These are phyloP conservation scores for Dipodomys ordii DNA, from an alignment of 2,113 vertebrate species.

Conservation along the genomic window DNA sequence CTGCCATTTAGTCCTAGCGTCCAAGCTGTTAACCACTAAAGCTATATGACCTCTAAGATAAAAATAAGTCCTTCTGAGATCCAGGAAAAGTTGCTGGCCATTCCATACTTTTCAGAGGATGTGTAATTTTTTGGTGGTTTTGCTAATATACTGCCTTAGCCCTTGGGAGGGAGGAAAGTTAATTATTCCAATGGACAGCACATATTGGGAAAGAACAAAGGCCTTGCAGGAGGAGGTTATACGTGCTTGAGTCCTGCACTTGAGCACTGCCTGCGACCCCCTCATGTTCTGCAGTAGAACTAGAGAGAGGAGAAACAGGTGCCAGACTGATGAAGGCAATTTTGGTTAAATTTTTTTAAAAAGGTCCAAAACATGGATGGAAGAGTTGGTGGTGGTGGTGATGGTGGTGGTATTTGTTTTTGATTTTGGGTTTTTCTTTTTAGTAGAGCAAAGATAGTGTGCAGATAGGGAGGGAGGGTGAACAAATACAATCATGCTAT, in stretches of 20 bases:
- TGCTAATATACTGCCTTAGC: not conserved
- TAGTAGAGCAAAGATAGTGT: no score
- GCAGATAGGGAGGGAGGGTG: no score
- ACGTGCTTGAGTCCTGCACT: not conserved
- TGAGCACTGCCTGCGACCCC: no score
- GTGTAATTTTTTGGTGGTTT: not conserved
- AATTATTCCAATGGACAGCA: no score
- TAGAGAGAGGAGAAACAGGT: not conserved
- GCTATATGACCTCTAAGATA: not conserved
- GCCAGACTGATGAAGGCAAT: not conserved
- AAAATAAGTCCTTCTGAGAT: not conserved
- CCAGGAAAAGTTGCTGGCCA: not conserved
- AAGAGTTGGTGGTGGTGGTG: no score
- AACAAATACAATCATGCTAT: no score
- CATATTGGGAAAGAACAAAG: not conserved
- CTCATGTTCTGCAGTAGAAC: not conserved
- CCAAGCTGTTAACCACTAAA: not conserved
- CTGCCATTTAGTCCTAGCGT: not conserved
- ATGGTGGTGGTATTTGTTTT: no score
- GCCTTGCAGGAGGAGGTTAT: no score
- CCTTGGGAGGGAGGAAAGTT: fast-evolving
- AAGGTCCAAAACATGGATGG: no score
- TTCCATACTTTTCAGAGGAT: not conserved
- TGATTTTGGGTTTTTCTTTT: no score
- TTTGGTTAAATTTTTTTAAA: not conserved